Evolutionary conservation across 2,888 invertebrate species (phyloP).

Genomic region (Liopterus haemorrhoidalis): DNA sequence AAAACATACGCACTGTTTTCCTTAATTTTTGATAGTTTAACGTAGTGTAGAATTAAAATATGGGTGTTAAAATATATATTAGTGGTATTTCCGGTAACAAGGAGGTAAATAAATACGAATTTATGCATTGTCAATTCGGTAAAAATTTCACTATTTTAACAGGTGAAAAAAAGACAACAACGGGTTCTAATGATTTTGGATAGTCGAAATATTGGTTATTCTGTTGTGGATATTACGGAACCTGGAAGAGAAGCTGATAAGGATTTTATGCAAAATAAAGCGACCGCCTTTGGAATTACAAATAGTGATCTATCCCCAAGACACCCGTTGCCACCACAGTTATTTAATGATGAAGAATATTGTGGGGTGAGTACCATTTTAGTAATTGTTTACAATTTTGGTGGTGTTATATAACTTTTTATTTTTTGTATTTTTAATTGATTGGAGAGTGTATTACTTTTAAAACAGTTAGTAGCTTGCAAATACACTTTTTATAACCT

Average conservation of each 20-base stretch:
- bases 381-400: too few species aligned
- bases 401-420: too few species aligned
- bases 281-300: conserved; percentile 67
- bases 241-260: conserved; percentile 83
- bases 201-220: conserved; percentile 83
- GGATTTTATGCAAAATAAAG: conserved; percentile 87
- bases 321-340: conserved; percentile 85
- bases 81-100: conserved; percentile 92
- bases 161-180: conserved; percentile 96
- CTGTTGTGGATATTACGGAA: conserved; percentile 90
- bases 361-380: conserved; percentile 69
- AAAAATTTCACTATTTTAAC: conserved; percentile 23
- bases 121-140: conserved; percentile 9
- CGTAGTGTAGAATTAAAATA: conserved; percentile 41
- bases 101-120: conserved; percentile 61
- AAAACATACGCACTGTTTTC: too few species aligned
- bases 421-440: too few species aligned
- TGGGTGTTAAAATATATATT: conserved; percentile 88
- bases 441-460: too few species aligned
- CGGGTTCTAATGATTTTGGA: conserved; percentile 89
- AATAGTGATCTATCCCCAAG: conserved; percentile 67
- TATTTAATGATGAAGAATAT: conserved; percentile 87
- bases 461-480: too few species aligned
- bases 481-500: too few species aligned
- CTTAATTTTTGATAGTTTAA: too few species aligned